Evolutionary conservation across 2,113 vertebrate species (phyloP).

Genomic region (Eidolon helvum): DNA sequence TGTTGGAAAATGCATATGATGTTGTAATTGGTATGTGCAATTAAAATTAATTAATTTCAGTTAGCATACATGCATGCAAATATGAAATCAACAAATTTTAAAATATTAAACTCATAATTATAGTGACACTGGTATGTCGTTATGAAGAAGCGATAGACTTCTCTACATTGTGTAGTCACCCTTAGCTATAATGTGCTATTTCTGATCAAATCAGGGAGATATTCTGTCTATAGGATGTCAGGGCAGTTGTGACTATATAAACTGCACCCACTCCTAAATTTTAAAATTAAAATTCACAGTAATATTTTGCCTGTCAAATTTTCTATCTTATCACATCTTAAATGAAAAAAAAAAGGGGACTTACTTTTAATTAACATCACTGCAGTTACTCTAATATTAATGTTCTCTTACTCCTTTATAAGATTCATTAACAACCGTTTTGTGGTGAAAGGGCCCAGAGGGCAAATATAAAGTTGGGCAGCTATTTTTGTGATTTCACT

Average conservation of each 20-base stretch:
- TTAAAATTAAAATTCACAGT: conserved; percentile 57
- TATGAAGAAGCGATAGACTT: conserved; percentile 65
- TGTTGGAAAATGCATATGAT: conserved; percentile 85
- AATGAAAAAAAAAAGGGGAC: conserved; percentile 51
- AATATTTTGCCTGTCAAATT: conserved; percentile 51
- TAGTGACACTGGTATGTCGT: conserved; percentile 70
- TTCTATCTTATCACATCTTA: conserved; percentile 47
- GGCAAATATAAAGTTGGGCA: not conserved
- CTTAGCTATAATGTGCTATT: conserved; percentile 16
- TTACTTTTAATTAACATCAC: conserved; percentile 71
- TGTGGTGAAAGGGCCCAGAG: conserved; percentile 52
- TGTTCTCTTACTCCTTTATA: conserved; percentile 50
- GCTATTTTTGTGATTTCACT: conserved; percentile 51
- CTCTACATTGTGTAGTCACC: conserved; percentile 51
- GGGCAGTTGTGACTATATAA: conserved; percentile 25
- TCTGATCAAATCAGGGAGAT: conserved; percentile 13
- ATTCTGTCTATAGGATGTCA: conserved; percentile 42
- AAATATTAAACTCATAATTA: conserved; percentile 86
- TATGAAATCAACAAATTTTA: conserved; percentile 85
- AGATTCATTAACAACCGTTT: conserved; percentile 64
- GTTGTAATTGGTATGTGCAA: conserved; percentile 86
- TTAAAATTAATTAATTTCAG: conserved; percentile 90
- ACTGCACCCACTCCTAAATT: not conserved
- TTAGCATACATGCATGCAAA: conserved; percentile 85
- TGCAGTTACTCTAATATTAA: conserved; percentile 66